Evolutionary conservation across 1,140 invertebrate genomes (phyloP).

Genomic region (Magallana gigas): DNA sequence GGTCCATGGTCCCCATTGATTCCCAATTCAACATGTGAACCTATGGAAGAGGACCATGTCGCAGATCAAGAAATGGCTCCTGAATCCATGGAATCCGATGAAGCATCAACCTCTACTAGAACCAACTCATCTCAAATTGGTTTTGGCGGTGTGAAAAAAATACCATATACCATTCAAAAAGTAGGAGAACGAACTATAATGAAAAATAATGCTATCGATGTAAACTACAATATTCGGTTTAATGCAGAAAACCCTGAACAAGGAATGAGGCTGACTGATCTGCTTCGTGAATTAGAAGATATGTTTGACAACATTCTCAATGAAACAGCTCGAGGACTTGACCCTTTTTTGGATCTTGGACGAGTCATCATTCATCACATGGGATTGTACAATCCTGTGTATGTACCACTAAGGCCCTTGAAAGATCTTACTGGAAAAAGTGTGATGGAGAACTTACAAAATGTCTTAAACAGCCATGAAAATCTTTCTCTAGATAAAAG

Average conservation of each 20-base stretch:
- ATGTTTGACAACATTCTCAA: conserved; percentile 15
- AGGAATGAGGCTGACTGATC: neutral
- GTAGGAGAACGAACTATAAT: neutral
- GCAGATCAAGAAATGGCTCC: neutral
- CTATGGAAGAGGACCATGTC: neutral
- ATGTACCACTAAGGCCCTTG: conserved; percentile 28
- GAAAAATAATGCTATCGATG: conserved; percentile 32
- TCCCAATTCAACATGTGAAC: neutral
- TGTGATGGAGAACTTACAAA: conserved; percentile 32
- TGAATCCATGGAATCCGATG: neutral
- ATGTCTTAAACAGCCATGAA: conserved; percentile 28
- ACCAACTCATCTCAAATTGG: neutral
- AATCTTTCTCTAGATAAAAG: conserved; percentile 2
- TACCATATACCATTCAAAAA: conserved; percentile 18
- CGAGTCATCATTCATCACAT: conserved; percentile 32
- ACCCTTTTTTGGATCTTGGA: conserved; percentile 10
- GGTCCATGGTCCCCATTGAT: neutral
- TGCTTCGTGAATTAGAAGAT: conserved; percentile 6
- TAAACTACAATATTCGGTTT: neutral
- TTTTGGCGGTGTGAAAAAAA: neutral
- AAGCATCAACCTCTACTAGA: neutral
- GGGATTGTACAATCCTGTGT: conserved; percentile 14
- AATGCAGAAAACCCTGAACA: neutral
- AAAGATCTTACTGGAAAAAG: neutral
- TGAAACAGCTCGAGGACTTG: neutral